phyloP scores from a whole-genome alignment of 2,797 vertebrate species.

The Sebastes nivosus region DNA sequence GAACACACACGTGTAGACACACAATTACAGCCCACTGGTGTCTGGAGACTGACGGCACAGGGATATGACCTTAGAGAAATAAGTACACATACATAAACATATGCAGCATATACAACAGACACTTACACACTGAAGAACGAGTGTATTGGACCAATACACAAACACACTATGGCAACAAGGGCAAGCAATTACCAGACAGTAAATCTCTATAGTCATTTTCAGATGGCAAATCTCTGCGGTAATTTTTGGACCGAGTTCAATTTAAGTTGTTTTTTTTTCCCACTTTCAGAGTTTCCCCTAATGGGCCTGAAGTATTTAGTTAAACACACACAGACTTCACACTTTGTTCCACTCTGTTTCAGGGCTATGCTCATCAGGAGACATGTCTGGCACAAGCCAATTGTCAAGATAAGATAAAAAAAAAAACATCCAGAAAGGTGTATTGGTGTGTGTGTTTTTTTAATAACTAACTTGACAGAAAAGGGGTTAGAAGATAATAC shows the following conservation, averaged over 20 bases:
- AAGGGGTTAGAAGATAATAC: constrained; percentile 4
- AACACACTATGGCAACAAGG: neutral
- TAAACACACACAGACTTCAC: constrained; percentile 43
- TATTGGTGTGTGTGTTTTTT: neutral
- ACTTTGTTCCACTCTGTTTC: constrained; percentile 18
- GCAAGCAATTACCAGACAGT: constrained; percentile 52
- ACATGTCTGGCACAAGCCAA: constrained; percentile 42
- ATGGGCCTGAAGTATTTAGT: constrained; percentile 44
- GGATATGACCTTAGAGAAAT: constrained; percentile 42
- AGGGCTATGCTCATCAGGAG: constrained; percentile 18
- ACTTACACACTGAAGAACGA: neutral
- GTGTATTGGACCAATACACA: neutral
- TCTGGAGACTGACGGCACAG: constrained; percentile 38
- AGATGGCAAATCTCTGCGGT: constrained; percentile 45
- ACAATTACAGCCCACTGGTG: constrained; percentile 34
- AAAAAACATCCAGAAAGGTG: constrained; percentile 6
- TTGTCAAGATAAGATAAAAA: constrained; percentile 45
- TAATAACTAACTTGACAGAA: neutral
- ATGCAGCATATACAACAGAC: neutral
- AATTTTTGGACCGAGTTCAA: constrained; percentile 55
- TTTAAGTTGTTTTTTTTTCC: constrained; percentile 14
- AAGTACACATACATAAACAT: neutral
- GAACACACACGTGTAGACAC: neutral
- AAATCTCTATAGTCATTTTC: constrained; percentile 43
- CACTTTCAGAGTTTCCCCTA: constrained; percentile 18